These are phyloP conservation scores for Drosophila aldrichi DNA, from an alignment of 2,888 invertebrate species.

Conservation along the genomic window DNA sequence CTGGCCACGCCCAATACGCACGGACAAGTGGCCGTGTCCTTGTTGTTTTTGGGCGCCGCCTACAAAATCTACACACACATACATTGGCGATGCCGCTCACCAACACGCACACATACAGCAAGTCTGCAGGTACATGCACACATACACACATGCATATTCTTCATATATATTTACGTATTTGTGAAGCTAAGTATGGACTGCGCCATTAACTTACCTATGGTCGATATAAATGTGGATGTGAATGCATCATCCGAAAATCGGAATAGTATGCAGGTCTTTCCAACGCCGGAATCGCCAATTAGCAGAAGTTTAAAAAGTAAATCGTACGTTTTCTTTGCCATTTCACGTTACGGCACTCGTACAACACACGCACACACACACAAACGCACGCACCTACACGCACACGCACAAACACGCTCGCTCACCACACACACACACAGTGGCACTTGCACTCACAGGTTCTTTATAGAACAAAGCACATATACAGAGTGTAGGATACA, in stretches of 20 bases:
- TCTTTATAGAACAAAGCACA: conserved; percentile 52
- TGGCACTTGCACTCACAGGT: conserved; percentile 18
- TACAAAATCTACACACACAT: conserved; percentile 11
- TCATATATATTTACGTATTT: not conserved
- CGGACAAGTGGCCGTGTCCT: conserved; percentile 35
- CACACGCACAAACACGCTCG: conserved; percentile 11
- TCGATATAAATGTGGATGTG: conserved; percentile 97
- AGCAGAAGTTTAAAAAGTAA: conserved; percentile 95
- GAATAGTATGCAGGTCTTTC: conserved; percentile 97
- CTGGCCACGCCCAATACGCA: conserved; percentile 47
- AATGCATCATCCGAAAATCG: conserved; percentile 98
- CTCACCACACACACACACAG: conserved; percentile 20
- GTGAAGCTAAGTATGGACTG: conserved; percentile 10
- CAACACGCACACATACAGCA: not conserved
- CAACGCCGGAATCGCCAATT: conserved; percentile 97
- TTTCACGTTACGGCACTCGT: conserved; percentile 85
- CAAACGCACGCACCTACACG: conserved; percentile 31
- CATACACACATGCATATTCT: too few relatives aligned
- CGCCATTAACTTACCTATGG: conserved; percentile 91
- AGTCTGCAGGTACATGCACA: too few relatives aligned
- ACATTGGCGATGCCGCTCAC: conserved; percentile 41
- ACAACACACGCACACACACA: conserved; percentile 51
- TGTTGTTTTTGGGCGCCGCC: conserved; percentile 45
- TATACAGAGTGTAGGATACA: conserved; percentile 28
- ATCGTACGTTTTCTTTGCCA: conserved; percentile 98